Conservation (phyloP, 2,113 vertebrate species). For the Menura novaehollandiae region DNA sequence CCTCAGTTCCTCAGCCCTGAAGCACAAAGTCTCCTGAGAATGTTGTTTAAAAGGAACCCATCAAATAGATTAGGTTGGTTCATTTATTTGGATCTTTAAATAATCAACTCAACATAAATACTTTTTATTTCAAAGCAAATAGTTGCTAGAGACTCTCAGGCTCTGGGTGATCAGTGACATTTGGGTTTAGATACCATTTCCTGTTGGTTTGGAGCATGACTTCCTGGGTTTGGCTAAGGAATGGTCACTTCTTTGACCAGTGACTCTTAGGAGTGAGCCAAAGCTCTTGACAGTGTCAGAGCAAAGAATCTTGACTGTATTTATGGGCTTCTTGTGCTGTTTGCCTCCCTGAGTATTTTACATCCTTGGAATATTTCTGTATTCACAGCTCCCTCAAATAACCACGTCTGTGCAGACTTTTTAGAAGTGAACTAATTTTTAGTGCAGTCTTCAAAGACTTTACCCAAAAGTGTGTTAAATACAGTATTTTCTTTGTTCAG, state of each 20-base stretch:
- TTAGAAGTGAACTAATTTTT: neutral
- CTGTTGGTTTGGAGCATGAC: neutral
- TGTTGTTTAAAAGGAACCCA: conserved; percentile 97
- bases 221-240: neutral
- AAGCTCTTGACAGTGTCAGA: neutral
- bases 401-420: neutral
- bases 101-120: neutral
- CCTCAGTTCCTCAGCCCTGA: conserved; percentile 96
- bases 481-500: conserved; percentile 61
- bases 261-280: neutral
- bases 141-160: neutral
- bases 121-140: neutral
- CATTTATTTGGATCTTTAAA: neutral
- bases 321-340: neutral
- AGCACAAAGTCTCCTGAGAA: conserved; percentile 94
- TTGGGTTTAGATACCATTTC: neutral
- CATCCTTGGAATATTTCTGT: neutral
- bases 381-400: neutral
- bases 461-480: neutral
- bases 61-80: conserved; percentile 91
- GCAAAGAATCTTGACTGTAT: neutral
- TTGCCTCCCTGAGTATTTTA: neutral
- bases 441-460: neutral
- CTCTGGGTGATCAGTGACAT: neutral
- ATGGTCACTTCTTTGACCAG: neutral